Evolutionary conservation across 2,797 vertebrate genomes (phyloP), one percentile per base, ranked within the genome.

Genomic region (Zalophus californianus): DNA sequence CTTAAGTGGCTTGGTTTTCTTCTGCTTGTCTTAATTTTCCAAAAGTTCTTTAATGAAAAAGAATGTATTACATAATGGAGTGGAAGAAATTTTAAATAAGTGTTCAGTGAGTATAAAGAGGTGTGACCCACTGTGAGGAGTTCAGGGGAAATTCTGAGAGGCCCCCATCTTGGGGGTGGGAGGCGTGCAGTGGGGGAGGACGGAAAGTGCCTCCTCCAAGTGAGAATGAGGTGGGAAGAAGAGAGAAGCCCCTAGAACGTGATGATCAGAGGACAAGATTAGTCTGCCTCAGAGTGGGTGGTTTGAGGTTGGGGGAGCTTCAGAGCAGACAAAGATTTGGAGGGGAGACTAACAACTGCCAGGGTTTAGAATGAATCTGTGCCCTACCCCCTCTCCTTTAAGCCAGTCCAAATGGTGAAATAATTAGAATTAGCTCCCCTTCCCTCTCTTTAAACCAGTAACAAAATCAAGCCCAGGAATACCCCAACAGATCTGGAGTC

Each of bases 131-230:
- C 56, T 35, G 32, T 21, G 44, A 86, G 32, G 77, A 38, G 27
- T 60, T 50, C 54, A 96, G 32, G n/a, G 83, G 90, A 94, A 96
- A 95, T 52, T 90, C 73, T 97, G 94, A 96, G 94, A 70, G 13
- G 5, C 92, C 72, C 29, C 25, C 15, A 10, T 4, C 10, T 20
- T 25, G 21, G 50, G 38, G 73, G 35, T n/a, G 20, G 72, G 41
- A 8, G 73, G 75, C 4, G 11, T n/a, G 50, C 52, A 44, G 15
- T 29, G 32, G 38, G 0, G 13, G 56, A 83, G n/a, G 32, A 66
- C 13, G 85, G 84, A 95, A 95, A 96, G 50, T 38, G 25, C 25
- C 62, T 91, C 56, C 50, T 35, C 50, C 0, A 4, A 52, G 20
- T 58, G 62, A 50, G 64, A 79, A 70, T 1, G 11, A 23, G 44